Conservation (phyloP, 2,888 invertebrate genomes). For the Pachydiplax longipennis region DNA sequence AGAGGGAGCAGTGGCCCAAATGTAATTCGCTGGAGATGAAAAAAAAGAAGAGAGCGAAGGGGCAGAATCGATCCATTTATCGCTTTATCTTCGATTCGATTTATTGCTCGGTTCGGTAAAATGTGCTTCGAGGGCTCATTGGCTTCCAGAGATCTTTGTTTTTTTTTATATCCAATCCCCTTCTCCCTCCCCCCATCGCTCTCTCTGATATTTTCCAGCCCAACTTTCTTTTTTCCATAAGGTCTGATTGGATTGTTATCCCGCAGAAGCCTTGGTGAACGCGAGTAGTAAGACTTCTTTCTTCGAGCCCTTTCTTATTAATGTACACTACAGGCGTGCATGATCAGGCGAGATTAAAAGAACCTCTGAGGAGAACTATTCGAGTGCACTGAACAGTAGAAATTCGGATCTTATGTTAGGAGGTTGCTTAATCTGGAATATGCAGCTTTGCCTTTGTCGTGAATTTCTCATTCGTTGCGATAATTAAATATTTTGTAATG, state of each 20-base stretch:
- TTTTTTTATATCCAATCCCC: neutral
- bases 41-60: neutral
- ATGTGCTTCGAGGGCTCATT: slow-evolving; percentile 2
- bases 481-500: too few relatives aligned
- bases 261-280: neutral
- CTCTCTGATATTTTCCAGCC: too few relatives aligned
- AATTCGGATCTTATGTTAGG: too few relatives aligned
- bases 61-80: slow-evolving; percentile 26
- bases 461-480: too few relatives aligned
- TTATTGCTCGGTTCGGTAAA: slow-evolving; percentile 10
- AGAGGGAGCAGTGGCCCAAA: neutral
- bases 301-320: too few relatives aligned
- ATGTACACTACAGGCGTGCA: too few relatives aligned
- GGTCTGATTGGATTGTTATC: neutral
- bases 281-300: too few relatives aligned
- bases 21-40: neutral
- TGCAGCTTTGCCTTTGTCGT: too few relatives aligned
- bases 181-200: neutral
- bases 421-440: too few relatives aligned
- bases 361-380: too few relatives aligned
- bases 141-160: neutral
- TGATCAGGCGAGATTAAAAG: too few relatives aligned
- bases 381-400: too few relatives aligned
- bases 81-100: neutral
- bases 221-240: neutral